Percentiles rank a stretch among this genome's conserved stretches.
These are phyloP conservation scores for Thymelicus sylvestris DNA, from an alignment of 2,888 invertebrate species.

Conservation along the genomic window DNA sequence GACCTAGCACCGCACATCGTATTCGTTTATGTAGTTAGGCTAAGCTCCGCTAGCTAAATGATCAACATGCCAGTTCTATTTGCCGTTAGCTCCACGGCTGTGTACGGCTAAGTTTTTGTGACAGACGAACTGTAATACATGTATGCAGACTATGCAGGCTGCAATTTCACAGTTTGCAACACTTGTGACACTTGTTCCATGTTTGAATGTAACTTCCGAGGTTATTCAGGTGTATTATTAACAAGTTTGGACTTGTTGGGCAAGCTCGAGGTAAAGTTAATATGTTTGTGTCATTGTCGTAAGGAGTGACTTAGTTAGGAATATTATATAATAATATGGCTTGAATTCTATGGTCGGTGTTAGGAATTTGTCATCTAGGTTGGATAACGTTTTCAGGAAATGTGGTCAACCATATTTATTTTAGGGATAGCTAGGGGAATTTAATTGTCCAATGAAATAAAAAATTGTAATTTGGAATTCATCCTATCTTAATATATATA, in stretches of 20 bases:
- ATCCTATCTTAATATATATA: too few relatives aligned
- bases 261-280: conserved; percentile 4
- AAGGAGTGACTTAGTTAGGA: too few relatives aligned
- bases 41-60: background rate
- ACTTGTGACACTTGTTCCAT: conserved; percentile 50
- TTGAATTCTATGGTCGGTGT: too few relatives aligned
- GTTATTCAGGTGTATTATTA: conserved; percentile 47
- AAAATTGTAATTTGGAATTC: too few relatives aligned
- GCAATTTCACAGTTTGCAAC: conserved; percentile 45
- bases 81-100: background rate
- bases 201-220: conserved; percentile 49
- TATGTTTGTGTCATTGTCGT: background rate
- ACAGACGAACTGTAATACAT: conserved; percentile 29
- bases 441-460: too few relatives aligned
- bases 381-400: too few relatives aligned
- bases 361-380: background rate
- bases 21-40: too few relatives aligned
- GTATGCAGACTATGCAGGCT: conserved; percentile 31
- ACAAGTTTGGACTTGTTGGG: conserved; percentile 25
- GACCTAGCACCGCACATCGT: too few relatives aligned
- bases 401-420: too few relatives aligned
- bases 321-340: too few relatives aligned
- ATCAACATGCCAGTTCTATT: conserved; percentile 7
- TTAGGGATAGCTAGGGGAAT: too few relatives aligned
- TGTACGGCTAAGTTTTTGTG: conserved; percentile 25